phyloP scores from a whole-genome alignment of 53 echinoderm and acorn worm genomes.

The Antedon mediterranea region DNA sequence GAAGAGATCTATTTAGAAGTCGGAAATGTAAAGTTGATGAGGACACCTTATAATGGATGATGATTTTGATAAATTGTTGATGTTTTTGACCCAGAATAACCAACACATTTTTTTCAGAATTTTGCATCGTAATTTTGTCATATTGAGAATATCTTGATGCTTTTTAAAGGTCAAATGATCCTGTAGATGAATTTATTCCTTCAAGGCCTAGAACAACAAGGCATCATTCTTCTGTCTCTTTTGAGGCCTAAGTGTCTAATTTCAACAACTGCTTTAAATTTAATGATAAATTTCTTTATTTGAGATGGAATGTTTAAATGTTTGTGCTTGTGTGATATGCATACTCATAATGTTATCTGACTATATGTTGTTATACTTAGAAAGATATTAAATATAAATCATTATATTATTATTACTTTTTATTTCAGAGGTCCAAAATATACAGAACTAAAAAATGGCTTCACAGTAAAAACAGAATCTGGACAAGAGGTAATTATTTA shows the following conservation, averaged over 20 bases:
- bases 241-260: not conserved
- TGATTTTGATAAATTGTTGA: constrained; percentile 1
- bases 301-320: no score
- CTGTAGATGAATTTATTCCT: not conserved
- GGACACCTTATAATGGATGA: not conserved
- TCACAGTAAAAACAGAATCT: constrained; percentile 42
- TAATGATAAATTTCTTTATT: no score
- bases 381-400: no score
- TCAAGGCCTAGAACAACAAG: not conserved
- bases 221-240: not conserved
- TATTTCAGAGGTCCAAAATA: constrained; percentile 58
- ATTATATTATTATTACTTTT: not conserved
- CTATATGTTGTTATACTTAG: no score
- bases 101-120: not conserved
- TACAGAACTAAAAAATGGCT: constrained; percentile 45
- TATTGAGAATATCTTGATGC: no score
- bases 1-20: not conserved
- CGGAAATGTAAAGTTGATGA: not conserved
- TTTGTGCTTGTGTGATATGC: no score
- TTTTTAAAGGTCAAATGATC: not conserved
- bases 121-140: no score
- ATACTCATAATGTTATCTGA: no score
- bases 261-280: no score
- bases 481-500: constrained; percentile 65
- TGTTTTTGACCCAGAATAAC: not conserved